These are phyloP conservation scores for Leptothorax acervorum DNA, from an alignment of 2,888 invertebrate genomes.

Conservation along the genomic window DNA sequence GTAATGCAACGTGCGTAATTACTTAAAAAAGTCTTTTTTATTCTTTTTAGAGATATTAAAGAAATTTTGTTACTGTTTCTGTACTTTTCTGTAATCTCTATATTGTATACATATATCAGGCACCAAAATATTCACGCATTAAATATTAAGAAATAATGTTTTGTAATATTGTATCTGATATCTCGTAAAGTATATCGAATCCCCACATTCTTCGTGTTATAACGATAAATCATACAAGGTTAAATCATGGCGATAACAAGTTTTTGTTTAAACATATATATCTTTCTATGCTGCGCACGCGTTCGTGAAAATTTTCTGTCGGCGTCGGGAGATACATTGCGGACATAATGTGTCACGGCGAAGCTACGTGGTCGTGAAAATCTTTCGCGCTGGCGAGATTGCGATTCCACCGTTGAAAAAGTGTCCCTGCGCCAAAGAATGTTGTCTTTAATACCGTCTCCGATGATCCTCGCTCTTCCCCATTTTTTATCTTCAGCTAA, in stretches of 20 bases:
- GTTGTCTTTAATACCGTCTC: conserved; percentile 29
- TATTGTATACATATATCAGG: not conserved
- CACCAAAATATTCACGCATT: not conserved
- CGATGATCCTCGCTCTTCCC: not conserved
- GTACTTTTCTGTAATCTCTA: not conserved
- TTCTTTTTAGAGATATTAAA: not conserved
- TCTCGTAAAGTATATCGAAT: conserved; percentile 16
- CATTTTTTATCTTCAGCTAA: conserved; percentile 13
- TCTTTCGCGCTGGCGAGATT: conserved; percentile 43
- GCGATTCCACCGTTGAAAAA: conserved; percentile 40
- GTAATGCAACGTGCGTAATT: not conserved
- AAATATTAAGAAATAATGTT: conserved; percentile 7
- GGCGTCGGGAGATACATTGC: conserved; percentile 45
- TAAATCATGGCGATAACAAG: conserved; percentile 50
- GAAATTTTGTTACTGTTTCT: not conserved
- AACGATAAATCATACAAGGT: conserved; percentile 27
- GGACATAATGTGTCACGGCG: conserved; percentile 44
- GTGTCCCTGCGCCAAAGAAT: conserved; percentile 6
- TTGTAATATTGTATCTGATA: conserved; percentile 9
- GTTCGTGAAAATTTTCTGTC: conserved; percentile 50
- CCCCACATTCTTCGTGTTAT: conserved; percentile 15
- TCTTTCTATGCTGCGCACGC: conserved; percentile 27
- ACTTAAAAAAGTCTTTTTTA: not conserved
- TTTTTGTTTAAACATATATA: conserved; percentile 33
- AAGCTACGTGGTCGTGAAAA: conserved; percentile 42